Conservation (phyloP, 2,888 invertebrate genomes). For the Melangyna quadrimaculata region DNA sequence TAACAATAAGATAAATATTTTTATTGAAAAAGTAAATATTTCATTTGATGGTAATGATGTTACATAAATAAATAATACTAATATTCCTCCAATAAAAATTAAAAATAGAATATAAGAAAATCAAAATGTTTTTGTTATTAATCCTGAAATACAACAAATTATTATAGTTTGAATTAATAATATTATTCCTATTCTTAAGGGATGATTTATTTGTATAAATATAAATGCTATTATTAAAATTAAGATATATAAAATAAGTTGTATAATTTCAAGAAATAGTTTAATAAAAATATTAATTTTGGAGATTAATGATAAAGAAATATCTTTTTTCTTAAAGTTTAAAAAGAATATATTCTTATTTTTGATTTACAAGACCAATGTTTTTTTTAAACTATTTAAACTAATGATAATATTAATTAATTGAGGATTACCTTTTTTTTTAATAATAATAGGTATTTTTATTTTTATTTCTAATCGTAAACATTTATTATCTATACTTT, state of each 20-base stretch:
- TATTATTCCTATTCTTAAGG: constrained; percentile 83
- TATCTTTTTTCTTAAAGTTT: constrained; percentile 84
- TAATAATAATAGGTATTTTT: constrained; percentile 82
- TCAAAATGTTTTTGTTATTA: constrained; percentile 83
- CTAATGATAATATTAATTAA: constrained; percentile 82
- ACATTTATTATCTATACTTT: constrained; percentile 84
- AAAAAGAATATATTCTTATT: constrained; percentile 83
- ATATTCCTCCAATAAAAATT: constrained; percentile 85
- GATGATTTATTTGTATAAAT: constrained; percentile 81
- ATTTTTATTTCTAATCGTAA: constrained; percentile 83
- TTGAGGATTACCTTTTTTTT: constrained; percentile 81
- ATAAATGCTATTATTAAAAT: constrained; percentile 78
- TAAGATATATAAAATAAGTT: constrained; percentile 74
- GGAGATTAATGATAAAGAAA: constrained; percentile 85
- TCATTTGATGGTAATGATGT: constrained; percentile 85
- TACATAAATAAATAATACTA: constrained; percentile 86
- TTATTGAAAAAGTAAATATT: constrained; percentile 81
- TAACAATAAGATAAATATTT: constrained; percentile 75
- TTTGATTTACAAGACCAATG: constrained; percentile 87
- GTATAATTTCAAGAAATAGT: constrained; percentile 83
- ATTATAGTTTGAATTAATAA: constrained; percentile 83
- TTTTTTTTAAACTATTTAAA: constrained; percentile 87
- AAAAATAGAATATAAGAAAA: constrained; percentile 85
- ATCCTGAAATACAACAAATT: constrained; percentile 81
- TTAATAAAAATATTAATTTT: constrained; percentile 87